phyloP scores from a whole-genome alignment of 2,888 invertebrate species.

The Euclidia mi region DNA sequence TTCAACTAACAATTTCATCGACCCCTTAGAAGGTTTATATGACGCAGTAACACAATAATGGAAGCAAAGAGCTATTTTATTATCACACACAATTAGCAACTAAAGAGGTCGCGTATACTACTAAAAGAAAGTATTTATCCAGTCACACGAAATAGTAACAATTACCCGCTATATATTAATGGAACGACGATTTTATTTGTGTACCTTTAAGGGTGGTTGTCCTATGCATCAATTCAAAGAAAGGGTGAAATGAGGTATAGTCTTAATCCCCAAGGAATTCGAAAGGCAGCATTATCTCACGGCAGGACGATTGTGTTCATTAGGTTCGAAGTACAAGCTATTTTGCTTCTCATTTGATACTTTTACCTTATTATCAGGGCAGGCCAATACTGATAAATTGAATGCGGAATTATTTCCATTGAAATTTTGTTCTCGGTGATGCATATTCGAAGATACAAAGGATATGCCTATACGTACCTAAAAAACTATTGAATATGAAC shows the following conservation, averaged over 20 bases:
- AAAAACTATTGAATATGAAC: too few species aligned
- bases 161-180: rapidly evolving
- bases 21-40: conserved; percentile 1
- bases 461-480: too few species aligned
- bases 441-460: too few species aligned
- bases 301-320: conserved; percentile 41
- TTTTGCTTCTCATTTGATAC: conserved; percentile 42
- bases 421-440: conserved; percentile 5
- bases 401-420: not conserved
- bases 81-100: conserved; percentile 35
- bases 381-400: conserved; percentile 12
- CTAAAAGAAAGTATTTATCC: conserved; percentile 21
- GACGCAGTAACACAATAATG: conserved; percentile 10
- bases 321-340: conserved; percentile 40
- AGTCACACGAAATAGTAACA: not conserved
- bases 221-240: not conserved
- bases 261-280: conserved; percentile 34
- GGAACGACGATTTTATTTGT: not conserved
- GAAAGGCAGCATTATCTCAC: conserved; percentile 44
- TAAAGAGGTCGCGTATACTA: conserved; percentile 29
- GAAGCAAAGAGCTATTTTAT: conserved; percentile 36
- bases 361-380: conserved; percentile 33
- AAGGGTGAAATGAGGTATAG: conserved; percentile 16
- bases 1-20: not conserved
- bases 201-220: not conserved